Conservation (phyloP, 2,113 vertebrate genomes). For the Paradisaea rubra region DNA sequence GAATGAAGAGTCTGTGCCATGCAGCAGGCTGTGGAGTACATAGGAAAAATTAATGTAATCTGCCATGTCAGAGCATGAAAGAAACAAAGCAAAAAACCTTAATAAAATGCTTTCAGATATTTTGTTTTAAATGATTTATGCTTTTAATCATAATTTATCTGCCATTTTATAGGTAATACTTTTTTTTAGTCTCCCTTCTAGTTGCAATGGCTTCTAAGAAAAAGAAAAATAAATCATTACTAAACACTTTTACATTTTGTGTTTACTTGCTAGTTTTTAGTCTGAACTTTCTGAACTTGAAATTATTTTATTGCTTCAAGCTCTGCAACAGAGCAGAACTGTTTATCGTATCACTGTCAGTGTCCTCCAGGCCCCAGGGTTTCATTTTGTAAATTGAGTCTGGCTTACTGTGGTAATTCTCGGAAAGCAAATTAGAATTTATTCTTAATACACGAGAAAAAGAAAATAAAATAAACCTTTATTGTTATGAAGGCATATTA, state of each 20-base stretch:
- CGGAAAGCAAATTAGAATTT: constrained; percentile 26
- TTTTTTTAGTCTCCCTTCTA: neutral
- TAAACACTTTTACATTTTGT: neutral
- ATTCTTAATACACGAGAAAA: neutral
- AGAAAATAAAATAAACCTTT: neutral
- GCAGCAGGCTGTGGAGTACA: neutral
- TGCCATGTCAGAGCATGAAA: neutral
- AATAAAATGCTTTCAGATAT: neutral
- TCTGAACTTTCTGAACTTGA: constrained; percentile 9
- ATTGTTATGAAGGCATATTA: neutral
- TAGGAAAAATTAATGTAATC: neutral
- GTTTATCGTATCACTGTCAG: constrained; percentile 3
- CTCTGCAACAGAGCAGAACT: neutral
- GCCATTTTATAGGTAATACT: neutral
- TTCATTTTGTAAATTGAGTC: constrained; percentile 41
- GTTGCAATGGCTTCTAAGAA: neutral
- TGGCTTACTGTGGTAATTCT: constrained; percentile 23
- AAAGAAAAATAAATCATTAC: neutral
- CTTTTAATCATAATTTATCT: neutral
- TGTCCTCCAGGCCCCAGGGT: neutral
- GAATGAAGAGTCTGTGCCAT: neutral
- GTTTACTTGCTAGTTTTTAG: neutral
- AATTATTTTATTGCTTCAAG: constrained; percentile 23
- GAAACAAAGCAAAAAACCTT: neutral
- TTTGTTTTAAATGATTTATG: neutral